Evolutionary conservation across 2,888 invertebrate species (phyloP), one percentile per base, ranked within the genome.

Genomic region (Acleris emargana): DNA sequence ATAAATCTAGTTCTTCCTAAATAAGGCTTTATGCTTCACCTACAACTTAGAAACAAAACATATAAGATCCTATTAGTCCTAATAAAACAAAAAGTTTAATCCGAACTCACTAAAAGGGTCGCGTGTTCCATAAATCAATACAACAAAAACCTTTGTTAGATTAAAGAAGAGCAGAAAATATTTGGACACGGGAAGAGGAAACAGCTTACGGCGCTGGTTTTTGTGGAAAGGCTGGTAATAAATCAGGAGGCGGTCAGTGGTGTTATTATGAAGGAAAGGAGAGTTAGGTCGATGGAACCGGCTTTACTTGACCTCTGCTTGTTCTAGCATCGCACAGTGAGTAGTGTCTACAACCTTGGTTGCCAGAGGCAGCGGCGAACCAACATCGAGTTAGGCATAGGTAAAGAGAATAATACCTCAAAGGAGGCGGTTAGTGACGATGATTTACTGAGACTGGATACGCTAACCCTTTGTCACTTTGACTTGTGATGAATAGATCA

Each of bases 181-280:
- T 70, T 77, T 70, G 73, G 72, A 71, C 64, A 72, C 68, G 72
- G 72, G 72, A 77, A 73, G 77, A 73, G 78, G 72, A 77, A 81
- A 82, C 76, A 69, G 84, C 81, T 80, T 79, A 81, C 79, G 76
- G 68, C 73, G 77, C 58, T 70, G 77, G 78, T 84, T 86, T 87
- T 86, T 87, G 83, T 75, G 79, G 78, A 68, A 72, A 71, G 69
- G 68, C 69, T 72, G 70, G 68, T 68, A 73, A 88, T 88, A 88
- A 88, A 87, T 88, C 84, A 85, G 78, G 74, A 69, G 67, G 72
- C 72, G 71, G 71, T 77, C 78, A 79, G 74, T 38, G 38, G 38
- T 38, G 38, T 38, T 38, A 38, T 38, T 38, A 11, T 13, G 38
- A 13, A 38, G 13, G 13, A 38, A 38, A 13, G 3, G 38, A 0